Evolutionary conservation across 1,140 invertebrate genomes (phyloP), one percentile per base, ranked within the genome.

Genomic region (Lasaia peninsularis): DNA sequence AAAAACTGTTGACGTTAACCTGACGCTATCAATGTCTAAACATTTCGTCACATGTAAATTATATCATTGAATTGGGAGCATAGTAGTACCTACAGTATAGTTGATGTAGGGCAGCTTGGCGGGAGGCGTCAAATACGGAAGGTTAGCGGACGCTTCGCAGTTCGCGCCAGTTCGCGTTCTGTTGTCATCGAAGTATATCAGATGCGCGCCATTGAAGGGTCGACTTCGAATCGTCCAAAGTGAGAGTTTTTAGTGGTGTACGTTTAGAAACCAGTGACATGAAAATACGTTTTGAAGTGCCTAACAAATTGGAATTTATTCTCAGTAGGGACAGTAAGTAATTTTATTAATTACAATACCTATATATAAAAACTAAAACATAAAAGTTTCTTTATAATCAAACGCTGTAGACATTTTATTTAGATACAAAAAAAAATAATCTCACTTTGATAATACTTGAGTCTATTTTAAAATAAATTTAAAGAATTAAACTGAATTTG

Each of bases 241-340:
- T 62, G 64, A 52, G 66, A 60, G 64, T 71, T 52, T 8, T 49
- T 21, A 55, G 61, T 55, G 61, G n/a, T 14, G 37, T 21, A 57
- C 24, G 28, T 34, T 28, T 33, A 20, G 49, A 58, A 55, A 60
- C 32, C 62, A 78, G 80, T 83, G 80, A 76, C 74, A 88, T 88
- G 85, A 79, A 73, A 78, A 88, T 88, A 83, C 78, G 82, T 59
- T 88, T 85, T 57, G 85, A 88, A 73, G 85, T 88, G 75, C 85
- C 85, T 31, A 88, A 88, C 63, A 88, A 80, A 65, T 83, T 88
- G 83, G 85, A 88, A 76, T 86, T 88, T 65, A 69, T 77, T 63
- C 84, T 88, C 53, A 78, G 81, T 63, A 71, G 77, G 78, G 81
- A 78, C 75, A 78, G 67, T 70, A 54, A 40, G 58, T 63, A 48